Conservation (phyloP, 1,140 invertebrate genomes). For the Tenebrio molitor region DNA sequence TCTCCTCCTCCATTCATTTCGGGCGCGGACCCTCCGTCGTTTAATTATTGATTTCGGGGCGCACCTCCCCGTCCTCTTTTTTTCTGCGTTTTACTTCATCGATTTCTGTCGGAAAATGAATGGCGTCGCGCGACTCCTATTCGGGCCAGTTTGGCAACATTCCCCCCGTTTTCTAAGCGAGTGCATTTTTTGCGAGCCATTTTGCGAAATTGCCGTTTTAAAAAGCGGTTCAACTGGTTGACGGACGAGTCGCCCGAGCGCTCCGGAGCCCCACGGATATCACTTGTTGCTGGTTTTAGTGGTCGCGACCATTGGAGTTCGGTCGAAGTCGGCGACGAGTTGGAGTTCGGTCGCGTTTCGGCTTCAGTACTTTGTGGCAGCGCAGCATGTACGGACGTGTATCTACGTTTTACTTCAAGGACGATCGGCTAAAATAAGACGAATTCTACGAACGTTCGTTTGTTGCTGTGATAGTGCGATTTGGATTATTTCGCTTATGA, state of each 20-base stretch:
- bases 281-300: conserved; percentile 55
- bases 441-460: neutral
- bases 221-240: conserved; percentile 52
- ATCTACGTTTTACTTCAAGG: conserved; percentile 49
- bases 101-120: too few species aligned
- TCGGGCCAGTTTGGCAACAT: too few species aligned
- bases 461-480: conserved; percentile 12
- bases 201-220: conserved; percentile 37
- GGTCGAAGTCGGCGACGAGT: conserved; percentile 44
- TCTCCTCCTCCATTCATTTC: neutral
- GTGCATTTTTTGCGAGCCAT: neutral
- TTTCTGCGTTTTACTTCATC: too few species aligned
- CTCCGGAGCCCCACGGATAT: conserved; percentile 51
- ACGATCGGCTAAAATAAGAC: conserved; percentile 13
- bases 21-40: neutral
- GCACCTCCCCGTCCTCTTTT: neutral
- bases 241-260: neutral
- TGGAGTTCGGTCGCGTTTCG: conserved; percentile 46
- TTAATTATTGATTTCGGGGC: neutral
- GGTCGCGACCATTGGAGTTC: conserved; percentile 41
- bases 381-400: conserved; percentile 36
- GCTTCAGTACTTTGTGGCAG: conserved; percentile 54
- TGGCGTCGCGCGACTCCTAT: too few species aligned
- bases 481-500: too few species aligned
- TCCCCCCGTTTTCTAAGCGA: too few species aligned